Base-by-base conservation (phyloP, 2,797 vertebrate species). In the Siniperca obscura region DNA sequence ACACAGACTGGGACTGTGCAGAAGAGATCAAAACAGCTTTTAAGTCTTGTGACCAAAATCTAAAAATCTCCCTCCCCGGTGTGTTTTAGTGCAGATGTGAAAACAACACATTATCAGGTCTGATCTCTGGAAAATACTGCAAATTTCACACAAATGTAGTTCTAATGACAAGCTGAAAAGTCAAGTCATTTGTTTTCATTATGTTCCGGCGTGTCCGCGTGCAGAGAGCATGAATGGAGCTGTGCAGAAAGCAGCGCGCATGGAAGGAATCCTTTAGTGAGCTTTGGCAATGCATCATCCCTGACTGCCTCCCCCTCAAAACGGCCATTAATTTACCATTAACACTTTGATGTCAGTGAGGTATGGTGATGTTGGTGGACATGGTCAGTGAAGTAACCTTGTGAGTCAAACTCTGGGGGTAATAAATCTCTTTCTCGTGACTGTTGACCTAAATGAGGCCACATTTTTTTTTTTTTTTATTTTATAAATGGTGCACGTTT, bases 281-380 rank as follows among this genome's bases (percentile, higher is more conserved):
- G 82, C 85, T 62, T 79, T 80, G 89, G 88, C 84, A 72, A 78
- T 88, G 79, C 55, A 82, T 93, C 91, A 88, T 80, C 81, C 82
- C 80, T 86, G 89, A 90, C 91, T 80, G 57, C 79, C 81, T 19
- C 87, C 82, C 72, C 76, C 85, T 61, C 76, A 64, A 79, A 82
- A 82, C 72, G 72, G 44, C 90, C 89, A 89, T 92, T 90, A 92
- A 89, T 93, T 90, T 46, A 48, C 72, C 91, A 87, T 91, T 89
- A 91, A 83, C 80, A 81, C 89, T 91, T 89, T 91, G 93, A 92
- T 88, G 93, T 89, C 87, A 80, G 85, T 78, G 86, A 87, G 83
- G 76, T 86, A 82, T 90, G 86, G 76, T 83, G 80, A 40, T 87
- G 89, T 81, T 91, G 87, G 88, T 83, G 85, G 91, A 91, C 90